Evolutionary conservation across 2,797 vertebrate genomes (phyloP), one percentile per base, ranked within the genome.

Genomic region (Percopsis omiscomaycus): DNA sequence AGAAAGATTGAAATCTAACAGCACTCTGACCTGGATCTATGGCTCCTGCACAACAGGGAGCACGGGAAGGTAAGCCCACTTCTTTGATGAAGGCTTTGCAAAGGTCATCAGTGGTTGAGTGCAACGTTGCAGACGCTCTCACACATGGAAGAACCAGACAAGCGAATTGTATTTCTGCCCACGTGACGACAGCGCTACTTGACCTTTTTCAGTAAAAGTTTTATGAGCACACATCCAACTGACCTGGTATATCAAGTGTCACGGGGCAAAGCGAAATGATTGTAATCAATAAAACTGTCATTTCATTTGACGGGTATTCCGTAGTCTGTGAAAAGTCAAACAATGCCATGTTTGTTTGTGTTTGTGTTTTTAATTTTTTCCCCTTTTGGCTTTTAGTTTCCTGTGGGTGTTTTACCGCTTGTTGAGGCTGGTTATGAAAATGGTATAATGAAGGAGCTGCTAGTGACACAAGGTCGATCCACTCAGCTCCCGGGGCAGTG

Each of bases 381-480:
- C 58, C 65, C 30, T 14, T 28, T 27, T 5, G 44, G 56, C 15
- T 22, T 32, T 59, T 32, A 57, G 75, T 4, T 77, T 54, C 61
- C 13, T 28, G 1, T 55, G 48, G 52, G 47, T 67, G 37, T 55
- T 55, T 50, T 57, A 1, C 22, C 47, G 64, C 68, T 66, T 69
- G 51, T 32, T 58, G n/a, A 13, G 22, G 55, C 57, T 69, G 68
- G 58, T 79, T 67, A 63, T 81, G 68, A 80, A 85, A 79, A 69
- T 61, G 45, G 73, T 69, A 69, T 87, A 86, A 89, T 89, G 79
- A 89, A 81, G 80, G 74, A 73, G 62, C 62, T 69, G 75, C 78
- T 81, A 64, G 75, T 81, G 84, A 89, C 82, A 81, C 77, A 59
- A 62, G 80, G 81, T 83, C 74, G 81, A 82, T 79, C 53, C 75